Evolutionary conservation across 2,888 invertebrate genomes (phyloP).

Genomic region (Halictus ligatus): DNA sequence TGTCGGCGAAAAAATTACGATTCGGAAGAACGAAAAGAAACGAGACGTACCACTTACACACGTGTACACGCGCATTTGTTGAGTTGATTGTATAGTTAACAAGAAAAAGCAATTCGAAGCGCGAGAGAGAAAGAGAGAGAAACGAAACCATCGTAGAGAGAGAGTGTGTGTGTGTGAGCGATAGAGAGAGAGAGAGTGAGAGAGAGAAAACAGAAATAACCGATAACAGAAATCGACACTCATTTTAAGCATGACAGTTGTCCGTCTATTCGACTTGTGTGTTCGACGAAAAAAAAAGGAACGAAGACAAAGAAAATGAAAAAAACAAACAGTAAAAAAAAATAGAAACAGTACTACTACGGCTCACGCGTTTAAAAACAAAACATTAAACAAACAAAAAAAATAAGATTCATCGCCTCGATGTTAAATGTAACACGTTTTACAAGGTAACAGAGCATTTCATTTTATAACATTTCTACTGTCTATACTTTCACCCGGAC

Average conservation of each 20-base stretch:
- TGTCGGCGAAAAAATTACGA: conserved; percentile 18
- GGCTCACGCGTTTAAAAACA: conserved; percentile 69
- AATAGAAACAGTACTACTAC: conserved; percentile 70
- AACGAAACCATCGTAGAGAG: conserved; percentile 29
- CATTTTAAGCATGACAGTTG: conserved; percentile 57
- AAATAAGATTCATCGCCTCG: conserved; percentile 72
- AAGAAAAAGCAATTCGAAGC: conserved; percentile 46
- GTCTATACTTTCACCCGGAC: conserved; percentile 73
- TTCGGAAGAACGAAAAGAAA: conserved; percentile 26
- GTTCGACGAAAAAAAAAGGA: conserved; percentile 61
- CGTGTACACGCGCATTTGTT: conserved; percentile 64
- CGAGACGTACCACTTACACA: conserved; percentile 40
- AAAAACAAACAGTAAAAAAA: conserved; percentile 52
- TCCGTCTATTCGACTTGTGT: conserved; percentile 66
- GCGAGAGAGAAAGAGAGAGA: background rate
- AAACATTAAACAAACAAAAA: conserved; percentile 62
- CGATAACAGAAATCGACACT: conserved; percentile 42
- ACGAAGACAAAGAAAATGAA: conserved; percentile 46
- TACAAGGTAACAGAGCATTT: conserved; percentile 77
- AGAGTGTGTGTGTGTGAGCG: background rate
- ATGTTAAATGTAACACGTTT: conserved; percentile 78
- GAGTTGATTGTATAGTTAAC: conserved; percentile 25
- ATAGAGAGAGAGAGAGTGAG: conserved; percentile 12
- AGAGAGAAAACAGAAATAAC: conserved; percentile 32
- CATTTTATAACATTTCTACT: conserved; percentile 75